Conservation (phyloP, 2,113 vertebrate genomes). For the Synodontis membranacea region DNA sequence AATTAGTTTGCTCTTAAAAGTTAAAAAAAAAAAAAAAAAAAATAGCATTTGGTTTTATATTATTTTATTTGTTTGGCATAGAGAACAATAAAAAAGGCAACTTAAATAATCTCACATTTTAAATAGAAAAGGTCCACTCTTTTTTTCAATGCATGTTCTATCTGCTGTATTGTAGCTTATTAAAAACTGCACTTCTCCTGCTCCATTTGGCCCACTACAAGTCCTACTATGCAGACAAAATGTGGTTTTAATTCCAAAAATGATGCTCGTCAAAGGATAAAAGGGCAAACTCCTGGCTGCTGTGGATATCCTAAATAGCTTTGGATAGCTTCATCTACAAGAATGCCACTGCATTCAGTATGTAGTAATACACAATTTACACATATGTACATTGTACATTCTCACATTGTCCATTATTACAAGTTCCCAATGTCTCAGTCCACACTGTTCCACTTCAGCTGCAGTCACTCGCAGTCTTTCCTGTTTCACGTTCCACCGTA, state of each 20-base stretch:
- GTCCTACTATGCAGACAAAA: constrained; percentile 1
- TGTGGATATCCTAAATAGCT: constrained; percentile 19
- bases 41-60: constrained; percentile 42
- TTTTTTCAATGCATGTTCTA: constrained; percentile 53
- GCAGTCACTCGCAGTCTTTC: not conserved
- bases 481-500: constrained; percentile 3
- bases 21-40: not conserved
- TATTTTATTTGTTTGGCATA: constrained; percentile 65
- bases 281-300: not conserved
- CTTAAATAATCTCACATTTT: constrained; percentile 75
- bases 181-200: constrained; percentile 27
- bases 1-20: not conserved
- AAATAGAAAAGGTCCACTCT: constrained; percentile 75
- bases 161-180: constrained; percentile 48
- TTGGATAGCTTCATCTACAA: constrained; percentile 18
- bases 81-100: constrained; percentile 70
- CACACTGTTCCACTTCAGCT: constrained; percentile 11
- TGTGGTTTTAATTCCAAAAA: too few species aligned
- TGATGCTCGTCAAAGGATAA: not conserved
- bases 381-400: constrained; percentile 19
- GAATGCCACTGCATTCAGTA: constrained; percentile 42
- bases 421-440: constrained; percentile 21
- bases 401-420: constrained; percentile 31
- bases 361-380: constrained; percentile 21
- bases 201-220: constrained; percentile 27